Evolutionary conservation across 2,113 vertebrate species (phyloP).

Genomic region (Rhineura floridana): DNA sequence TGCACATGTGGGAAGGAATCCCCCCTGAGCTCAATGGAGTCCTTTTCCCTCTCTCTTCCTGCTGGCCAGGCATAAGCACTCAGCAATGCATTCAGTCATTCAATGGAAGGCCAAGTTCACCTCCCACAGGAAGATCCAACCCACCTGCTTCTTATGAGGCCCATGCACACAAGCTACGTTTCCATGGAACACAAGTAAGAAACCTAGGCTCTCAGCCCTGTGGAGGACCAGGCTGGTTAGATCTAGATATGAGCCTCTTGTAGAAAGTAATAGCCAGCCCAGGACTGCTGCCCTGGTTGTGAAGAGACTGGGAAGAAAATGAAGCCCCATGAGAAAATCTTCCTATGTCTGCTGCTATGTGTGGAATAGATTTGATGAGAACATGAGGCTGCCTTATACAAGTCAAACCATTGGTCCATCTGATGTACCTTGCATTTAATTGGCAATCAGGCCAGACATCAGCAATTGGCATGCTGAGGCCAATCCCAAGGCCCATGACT

Average conservation of each 20-base stretch:
- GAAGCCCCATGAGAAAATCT: background rate
- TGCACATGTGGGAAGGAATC: background rate
- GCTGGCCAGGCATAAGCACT: background rate
- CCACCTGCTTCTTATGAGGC: background rate
- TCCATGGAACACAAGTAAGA: background rate
- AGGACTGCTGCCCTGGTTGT: background rate
- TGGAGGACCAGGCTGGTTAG: background rate
- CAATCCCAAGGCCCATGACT: background rate
- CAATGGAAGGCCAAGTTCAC: too few species aligned
- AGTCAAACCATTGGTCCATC: background rate
- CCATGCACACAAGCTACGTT: too few species aligned
- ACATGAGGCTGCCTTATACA: background rate
- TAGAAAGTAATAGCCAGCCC: background rate
- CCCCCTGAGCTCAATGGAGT: too few species aligned
- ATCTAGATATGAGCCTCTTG: background rate
- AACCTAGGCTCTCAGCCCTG: background rate
- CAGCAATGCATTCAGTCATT: background rate
- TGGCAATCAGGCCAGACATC: background rate
- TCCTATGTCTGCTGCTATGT: background rate
- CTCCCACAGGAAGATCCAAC: background rate
- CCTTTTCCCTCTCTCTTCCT: background rate
- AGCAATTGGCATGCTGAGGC: background rate
- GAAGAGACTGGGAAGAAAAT: background rate
- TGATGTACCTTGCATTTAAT: background rate
- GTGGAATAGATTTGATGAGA: background rate